Conservation (phyloP, 2,797 vertebrate genomes). For the Danio choprae region DNA sequence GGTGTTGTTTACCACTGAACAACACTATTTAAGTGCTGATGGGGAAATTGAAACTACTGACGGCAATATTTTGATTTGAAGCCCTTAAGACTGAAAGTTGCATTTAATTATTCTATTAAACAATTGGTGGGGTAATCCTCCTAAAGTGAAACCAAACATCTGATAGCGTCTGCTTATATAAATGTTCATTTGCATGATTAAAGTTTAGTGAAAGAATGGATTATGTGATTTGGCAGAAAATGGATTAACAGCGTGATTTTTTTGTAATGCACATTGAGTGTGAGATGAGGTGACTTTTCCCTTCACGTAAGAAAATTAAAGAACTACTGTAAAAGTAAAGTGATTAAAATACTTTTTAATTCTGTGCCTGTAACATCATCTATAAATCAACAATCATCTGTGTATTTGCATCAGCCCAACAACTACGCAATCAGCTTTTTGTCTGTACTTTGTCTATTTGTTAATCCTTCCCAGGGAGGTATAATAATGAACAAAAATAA, state of each 20-base stretch:
- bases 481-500: too few relatives aligned
- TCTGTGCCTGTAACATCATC: background rate
- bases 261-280: background rate
- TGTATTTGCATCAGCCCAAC: too few relatives aligned
- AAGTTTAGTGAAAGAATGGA: conserved; percentile 49
- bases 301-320: background rate
- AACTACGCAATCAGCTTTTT: background rate
- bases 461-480: background rate
- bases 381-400: background rate
- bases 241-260: background rate
- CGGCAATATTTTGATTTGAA: conserved; percentile 30
- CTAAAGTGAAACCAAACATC: conserved; percentile 52
- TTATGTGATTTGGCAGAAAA: conserved; percentile 32
- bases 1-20: conserved; percentile 13
- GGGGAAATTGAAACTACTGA: background rate
- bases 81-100: conserved; percentile 37
- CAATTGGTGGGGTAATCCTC: conserved; percentile 46
- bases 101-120: conserved; percentile 43
- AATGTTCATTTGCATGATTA: conserved; percentile 50
- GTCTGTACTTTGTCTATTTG: background rate
- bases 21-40: background rate
- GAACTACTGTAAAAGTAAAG: background rate
- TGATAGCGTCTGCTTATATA: conserved; percentile 26
- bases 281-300: conserved; percentile 6
- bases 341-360: background rate